Evolutionary conservation across 2,113 vertebrate species (phyloP).

Genomic region (Neotragus moschatus): DNA sequence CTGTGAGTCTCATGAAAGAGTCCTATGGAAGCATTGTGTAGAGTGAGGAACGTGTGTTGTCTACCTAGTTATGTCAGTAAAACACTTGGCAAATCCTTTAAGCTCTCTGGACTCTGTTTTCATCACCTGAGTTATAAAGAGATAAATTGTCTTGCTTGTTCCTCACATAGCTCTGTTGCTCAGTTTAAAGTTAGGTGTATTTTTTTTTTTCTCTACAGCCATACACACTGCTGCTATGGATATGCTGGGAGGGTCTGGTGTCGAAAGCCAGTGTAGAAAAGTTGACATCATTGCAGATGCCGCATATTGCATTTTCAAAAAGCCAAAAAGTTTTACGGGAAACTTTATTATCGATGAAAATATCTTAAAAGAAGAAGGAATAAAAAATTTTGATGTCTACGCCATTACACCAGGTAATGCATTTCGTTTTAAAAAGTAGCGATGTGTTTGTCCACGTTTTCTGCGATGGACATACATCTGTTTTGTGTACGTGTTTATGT

Average conservation of each 20-base stretch:
- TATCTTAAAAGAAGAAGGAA: conserved; percentile 88
- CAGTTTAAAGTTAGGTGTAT: not conserved
- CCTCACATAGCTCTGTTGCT: not conserved
- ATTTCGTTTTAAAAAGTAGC: not conserved
- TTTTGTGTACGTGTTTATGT: not conserved
- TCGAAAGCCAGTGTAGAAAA: conserved; percentile 93
- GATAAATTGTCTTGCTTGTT: not conserved
- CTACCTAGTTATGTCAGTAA: not conserved
- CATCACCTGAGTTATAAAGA: not conserved
- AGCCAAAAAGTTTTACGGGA: conserved; percentile 89
- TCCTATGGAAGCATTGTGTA: not conserved
- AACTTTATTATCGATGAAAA: conserved; percentile 95
- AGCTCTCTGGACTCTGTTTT: not conserved
- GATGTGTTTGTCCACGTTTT: not conserved
- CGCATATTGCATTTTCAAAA: conserved; percentile 91
- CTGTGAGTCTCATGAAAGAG: not conserved
- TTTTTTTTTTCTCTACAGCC: conserved; percentile 77
- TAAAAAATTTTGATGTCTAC: conserved; percentile 91
- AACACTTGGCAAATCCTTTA: not conserved
- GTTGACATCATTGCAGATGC: conserved; percentile 95
- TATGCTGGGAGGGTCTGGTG: conserved; percentile 90
- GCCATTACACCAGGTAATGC: conserved; percentile 91
- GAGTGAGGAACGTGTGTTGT: not conserved
- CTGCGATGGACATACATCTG: not conserved
- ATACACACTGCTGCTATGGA: conserved; percentile 96